Percentiles rank a stretch among this genome's conserved stretches.
Evolutionary conservation across 2,888 invertebrate species (phyloP).

Genomic region (Clunio marinus): DNA sequence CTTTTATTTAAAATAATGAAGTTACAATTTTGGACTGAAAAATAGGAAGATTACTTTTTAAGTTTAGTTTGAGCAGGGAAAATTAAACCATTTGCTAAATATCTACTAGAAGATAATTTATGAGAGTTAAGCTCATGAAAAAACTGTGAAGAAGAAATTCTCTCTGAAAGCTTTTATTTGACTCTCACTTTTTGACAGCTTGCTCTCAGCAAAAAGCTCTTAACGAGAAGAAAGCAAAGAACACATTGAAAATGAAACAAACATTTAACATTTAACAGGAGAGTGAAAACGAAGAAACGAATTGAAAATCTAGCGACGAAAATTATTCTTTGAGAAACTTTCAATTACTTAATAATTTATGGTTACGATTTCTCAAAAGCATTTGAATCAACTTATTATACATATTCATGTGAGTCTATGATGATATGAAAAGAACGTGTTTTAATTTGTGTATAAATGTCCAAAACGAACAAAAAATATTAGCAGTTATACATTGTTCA

Average conservation of each 20-base stretch:
- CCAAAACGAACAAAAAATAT: background rate
- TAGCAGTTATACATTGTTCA: background rate
- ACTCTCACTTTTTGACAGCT: no score
- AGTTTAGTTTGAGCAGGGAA: no score
- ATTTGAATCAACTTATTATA: slow-evolving; percentile 13
- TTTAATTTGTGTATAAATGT: slow-evolving; percentile 24
- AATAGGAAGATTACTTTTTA: no score
- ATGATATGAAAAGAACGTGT: background rate
- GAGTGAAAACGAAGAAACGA: background rate
- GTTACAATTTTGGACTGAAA: no score
- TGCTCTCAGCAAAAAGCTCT: no score
- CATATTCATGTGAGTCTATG: no score
- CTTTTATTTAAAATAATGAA: no score
- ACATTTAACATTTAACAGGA: background rate
- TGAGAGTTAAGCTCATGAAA: background rate
- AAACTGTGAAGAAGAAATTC: background rate
- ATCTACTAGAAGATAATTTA: background rate
- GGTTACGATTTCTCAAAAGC: background rate
- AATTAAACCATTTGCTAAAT: no score
- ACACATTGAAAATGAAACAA: background rate
- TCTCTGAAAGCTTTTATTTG: background rate
- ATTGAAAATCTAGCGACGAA: background rate
- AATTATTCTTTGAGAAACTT: no score
- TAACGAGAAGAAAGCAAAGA: background rate
- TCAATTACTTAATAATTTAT: background rate